These are phyloP conservation scores for Psophia crepitans DNA, from an alignment of 2,113 vertebrate species.

Conservation along the genomic window DNA sequence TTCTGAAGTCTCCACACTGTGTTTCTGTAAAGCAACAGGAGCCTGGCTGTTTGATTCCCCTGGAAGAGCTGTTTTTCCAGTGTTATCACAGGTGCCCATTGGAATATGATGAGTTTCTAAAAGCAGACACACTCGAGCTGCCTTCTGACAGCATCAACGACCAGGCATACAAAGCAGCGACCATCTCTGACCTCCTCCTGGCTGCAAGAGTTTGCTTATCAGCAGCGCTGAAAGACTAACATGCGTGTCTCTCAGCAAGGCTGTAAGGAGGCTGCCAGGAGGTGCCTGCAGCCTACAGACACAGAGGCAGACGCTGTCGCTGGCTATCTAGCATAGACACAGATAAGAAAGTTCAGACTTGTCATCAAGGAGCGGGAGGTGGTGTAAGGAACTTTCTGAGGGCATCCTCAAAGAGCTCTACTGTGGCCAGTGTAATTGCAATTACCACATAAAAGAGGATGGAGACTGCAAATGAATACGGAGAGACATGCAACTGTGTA, in stretches of 20 bases:
- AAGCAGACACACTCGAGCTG: background rate
- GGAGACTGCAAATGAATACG: background rate
- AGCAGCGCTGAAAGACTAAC: background rate
- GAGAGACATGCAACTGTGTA: background rate
- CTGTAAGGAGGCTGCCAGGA: background rate
- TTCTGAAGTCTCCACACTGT: background rate
- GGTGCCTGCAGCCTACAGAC: background rate
- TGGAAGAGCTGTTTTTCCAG: background rate
- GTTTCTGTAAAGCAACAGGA: background rate
- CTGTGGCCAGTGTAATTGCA: background rate
- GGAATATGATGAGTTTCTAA: background rate
- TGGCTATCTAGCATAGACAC: background rate
- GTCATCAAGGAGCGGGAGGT: background rate
- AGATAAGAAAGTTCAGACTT: background rate
- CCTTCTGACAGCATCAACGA: background rate
- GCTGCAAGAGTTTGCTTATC: background rate
- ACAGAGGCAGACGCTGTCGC: background rate
- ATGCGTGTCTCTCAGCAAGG: background rate
- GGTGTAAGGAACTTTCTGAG: background rate
- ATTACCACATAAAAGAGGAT: background rate
- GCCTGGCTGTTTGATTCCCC: background rate
- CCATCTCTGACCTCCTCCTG: background rate
- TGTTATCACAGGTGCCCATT: background rate
- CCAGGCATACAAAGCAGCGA: background rate
- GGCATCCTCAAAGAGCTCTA: background rate